phyloP scores from a whole-genome alignment of 64 coral and sea anemone species.

The Stylophora pistillata region DNA sequence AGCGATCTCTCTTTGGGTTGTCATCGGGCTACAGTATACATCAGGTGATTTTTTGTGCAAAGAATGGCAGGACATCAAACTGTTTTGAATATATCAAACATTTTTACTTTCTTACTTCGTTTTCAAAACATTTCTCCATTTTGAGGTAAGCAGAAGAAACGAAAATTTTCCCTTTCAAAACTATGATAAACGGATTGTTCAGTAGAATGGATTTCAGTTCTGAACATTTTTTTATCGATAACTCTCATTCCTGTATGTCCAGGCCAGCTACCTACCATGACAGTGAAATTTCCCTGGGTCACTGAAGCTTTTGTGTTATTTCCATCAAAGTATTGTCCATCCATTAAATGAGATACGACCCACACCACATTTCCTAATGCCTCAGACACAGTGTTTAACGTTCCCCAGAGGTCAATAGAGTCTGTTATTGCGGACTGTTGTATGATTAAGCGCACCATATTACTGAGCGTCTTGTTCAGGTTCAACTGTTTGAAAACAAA shows the following conservation, averaged over 20 bases:
- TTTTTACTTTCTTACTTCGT: too few species aligned
- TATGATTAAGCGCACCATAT: constrained; percentile 2
- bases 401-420: not conserved
- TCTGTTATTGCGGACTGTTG: not conserved
- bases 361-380: not conserved
- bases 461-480: constrained; percentile 4
- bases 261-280: not conserved
- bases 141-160: too few species aligned
- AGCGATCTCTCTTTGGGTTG: too few species aligned
- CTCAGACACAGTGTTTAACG: not conserved
- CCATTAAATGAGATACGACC: not conserved
- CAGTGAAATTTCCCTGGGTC: not conserved
- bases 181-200: too few species aligned
- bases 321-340: not conserved
- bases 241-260: not conserved
- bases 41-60: too few species aligned
- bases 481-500: not conserved
- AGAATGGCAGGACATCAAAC: too few species aligned
- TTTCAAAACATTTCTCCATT: too few species aligned
- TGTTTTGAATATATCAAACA: too few species aligned
- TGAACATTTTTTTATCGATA: not conserved
- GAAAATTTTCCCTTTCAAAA: too few species aligned
- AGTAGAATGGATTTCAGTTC: too few species aligned
- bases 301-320: not conserved
- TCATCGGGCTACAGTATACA: too few species aligned